Base-by-base conservation (phyloP, 2,797 vertebrate genomes). In the Myotis myotis region DNA sequence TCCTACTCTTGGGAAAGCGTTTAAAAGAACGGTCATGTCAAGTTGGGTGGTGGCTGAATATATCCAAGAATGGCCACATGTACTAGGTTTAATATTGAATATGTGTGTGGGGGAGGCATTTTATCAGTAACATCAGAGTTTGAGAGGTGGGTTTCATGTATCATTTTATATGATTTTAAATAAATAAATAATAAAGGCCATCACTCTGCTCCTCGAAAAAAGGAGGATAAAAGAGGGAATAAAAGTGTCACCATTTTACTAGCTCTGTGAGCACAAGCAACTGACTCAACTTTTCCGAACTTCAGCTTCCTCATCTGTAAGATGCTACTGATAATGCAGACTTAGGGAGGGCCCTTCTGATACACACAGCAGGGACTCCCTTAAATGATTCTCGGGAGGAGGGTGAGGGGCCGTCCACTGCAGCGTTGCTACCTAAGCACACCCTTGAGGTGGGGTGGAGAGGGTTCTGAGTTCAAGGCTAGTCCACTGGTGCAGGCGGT, bases 81-180 rank as follows among this genome's bases (percentile, higher is more conserved):
- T 76, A 5, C 20, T 53, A 84, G 66, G 19, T 51, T 25, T 0
- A 0, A 15, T 4, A 9, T 17, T 17, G 62, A 93, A 36, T 16
- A 7, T 30, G 62, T 41, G 53, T 78, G 20, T 33, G 51, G 5
- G 19, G 75, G n/a, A n/a, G 47, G 62, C 41, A 6, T 64, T 83
- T 86, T 23, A 44, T 72, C 51, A 71, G 10, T 22, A 6, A 47
- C 19, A 8, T 68, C 38, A 60, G 30, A 44, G 44, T 64, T 84
- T 76, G 47, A 71, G 78, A 84, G 30, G 47, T 64, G 51, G 8
- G 75, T 78, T 91, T 74, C 66, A 16, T 38, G 20, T 38, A n/a
- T 87, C 19, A 28, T 74, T 66, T 72, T 68, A 38, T 62, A 13
- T 71, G 62, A 74, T 81, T 81, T 94, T 47, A 92, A 83, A 70